Evolutionary conservation across 2,797 vertebrate species (phyloP).

Genomic region (Harpagifer antarcticus): DNA sequence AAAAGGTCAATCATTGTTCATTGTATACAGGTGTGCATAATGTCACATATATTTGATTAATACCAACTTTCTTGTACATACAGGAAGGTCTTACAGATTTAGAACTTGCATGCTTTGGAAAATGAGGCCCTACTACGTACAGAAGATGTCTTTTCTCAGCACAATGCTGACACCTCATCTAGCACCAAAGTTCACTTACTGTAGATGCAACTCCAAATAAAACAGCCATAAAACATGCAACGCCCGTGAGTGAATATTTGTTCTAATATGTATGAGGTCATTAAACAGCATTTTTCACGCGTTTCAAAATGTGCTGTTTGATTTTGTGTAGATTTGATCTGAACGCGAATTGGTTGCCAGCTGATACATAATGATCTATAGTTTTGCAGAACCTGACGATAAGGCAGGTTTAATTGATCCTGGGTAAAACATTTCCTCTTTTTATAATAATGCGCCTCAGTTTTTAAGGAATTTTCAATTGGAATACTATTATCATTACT

Average conservation of each 20-base stretch:
- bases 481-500: neutral
- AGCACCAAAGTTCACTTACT: neutral
- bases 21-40: constrained; percentile 40
- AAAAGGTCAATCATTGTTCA: constrained; percentile 35
- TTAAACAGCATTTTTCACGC: neutral
- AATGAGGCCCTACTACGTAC: constrained; percentile 40
- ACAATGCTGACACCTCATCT: constrained; percentile 25
- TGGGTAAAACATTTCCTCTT: neutral
- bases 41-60: constrained; percentile 39
- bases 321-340: neutral
- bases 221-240: constrained; percentile 6
- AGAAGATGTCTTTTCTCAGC: constrained; percentile 46
- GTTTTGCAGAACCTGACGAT: neutral
- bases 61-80: constrained; percentile 29
- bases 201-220: constrained; percentile 5
- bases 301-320: constrained; percentile 2
- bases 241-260: constrained; percentile 2
- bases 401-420: no score
- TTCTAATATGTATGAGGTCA: neutral
- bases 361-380: neutral
- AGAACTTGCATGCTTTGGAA: constrained; percentile 40
- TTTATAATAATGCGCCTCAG: neutral
- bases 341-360: neutral
- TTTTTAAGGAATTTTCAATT: neutral
- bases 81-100: constrained; percentile 41